Base-by-base conservation (phyloP, 2,797 vertebrate genomes). In the Phoxinus dragarum region DNA sequence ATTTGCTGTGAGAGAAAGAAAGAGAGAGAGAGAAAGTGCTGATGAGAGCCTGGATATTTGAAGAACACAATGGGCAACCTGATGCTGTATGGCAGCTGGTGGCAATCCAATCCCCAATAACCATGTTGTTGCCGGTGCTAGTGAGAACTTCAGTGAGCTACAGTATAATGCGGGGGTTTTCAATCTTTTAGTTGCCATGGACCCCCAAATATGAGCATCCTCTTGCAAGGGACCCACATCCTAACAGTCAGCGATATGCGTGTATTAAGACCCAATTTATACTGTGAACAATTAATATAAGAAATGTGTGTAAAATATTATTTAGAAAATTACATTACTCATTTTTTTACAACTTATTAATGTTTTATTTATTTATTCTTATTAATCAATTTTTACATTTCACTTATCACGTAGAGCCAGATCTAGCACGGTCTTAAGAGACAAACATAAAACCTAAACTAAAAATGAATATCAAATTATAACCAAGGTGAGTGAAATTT, bases 1-100 rank as follows among this genome's bases (percentile, higher is more conserved):
- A 88, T 87, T 83, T 23, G 82, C 84, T 87, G 34, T 80, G 11
- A 71, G 40, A 14, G 36, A 56, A 14, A 56, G 73, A 66, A 21
- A 59, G 27, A 68, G 3, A 61, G 9, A 40, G 52, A 38, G 68
- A 21, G 56, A 76, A 9, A 52, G 59, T 17, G 42, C 38, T 84
- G 73, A 73, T 71, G 34, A 64, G 68, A 74, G 44, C 23, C 69
- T 61, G n/a, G 34, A 84, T 54, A 66, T 76, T 34, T 23, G 14
- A 16, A 38, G n/a, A 80, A 72, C 59, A 90, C 88, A 89, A 84
- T 71, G 64, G 84, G 86, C 67, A 88, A 88, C 85, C 49, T 78
- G 82, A 89, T 86, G 75, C 80, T 84, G 66, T 66, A 64, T 61
- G 75, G 84, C 89, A 91, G 88, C 82, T 89, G 90, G 77, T 64